These are phyloP conservation scores for Sipha flava DNA, from an alignment of 1,140 invertebrate genomes.

Conservation along the genomic window DNA sequence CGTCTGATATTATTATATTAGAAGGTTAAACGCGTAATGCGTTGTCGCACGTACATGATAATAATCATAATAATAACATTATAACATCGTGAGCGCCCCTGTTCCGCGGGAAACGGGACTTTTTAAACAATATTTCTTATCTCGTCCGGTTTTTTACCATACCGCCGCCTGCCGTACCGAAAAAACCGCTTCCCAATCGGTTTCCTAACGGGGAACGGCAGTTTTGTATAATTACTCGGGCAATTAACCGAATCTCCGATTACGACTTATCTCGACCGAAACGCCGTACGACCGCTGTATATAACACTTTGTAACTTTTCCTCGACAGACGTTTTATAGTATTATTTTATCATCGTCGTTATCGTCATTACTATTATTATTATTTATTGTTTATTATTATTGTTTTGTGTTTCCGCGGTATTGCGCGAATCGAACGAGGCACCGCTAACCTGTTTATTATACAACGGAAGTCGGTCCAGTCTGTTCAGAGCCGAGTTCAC, in stretches of 20 bases:
- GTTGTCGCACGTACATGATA: neutral
- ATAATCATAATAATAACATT: neutral
- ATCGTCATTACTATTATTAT: too few species aligned
- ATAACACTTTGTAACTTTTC: neutral
- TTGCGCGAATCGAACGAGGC: neutral
- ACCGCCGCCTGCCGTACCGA: neutral
- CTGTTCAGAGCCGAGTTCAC: too few species aligned
- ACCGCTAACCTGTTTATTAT: neutral
- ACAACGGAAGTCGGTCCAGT: too few species aligned
- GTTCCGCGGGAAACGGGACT: neutral
- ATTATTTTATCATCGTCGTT: too few species aligned
- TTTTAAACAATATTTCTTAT: constrained; percentile 9
- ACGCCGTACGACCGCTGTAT: too few species aligned
- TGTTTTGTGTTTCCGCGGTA: neutral
- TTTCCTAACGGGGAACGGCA: neutral
- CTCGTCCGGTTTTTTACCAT: neutral
- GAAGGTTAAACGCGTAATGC: too few species aligned
- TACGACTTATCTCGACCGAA: neutral
- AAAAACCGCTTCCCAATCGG: neutral
- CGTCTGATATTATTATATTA: too few species aligned
- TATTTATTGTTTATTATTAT: too few species aligned
- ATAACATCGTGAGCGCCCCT: neutral
- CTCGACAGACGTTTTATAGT: too few species aligned
- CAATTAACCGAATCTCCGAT: constrained; percentile 20
- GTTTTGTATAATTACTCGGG: constrained; percentile 14